phyloP scores from a whole-genome alignment of 1,140 invertebrate genomes.

The Phthorimaea operculella region DNA sequence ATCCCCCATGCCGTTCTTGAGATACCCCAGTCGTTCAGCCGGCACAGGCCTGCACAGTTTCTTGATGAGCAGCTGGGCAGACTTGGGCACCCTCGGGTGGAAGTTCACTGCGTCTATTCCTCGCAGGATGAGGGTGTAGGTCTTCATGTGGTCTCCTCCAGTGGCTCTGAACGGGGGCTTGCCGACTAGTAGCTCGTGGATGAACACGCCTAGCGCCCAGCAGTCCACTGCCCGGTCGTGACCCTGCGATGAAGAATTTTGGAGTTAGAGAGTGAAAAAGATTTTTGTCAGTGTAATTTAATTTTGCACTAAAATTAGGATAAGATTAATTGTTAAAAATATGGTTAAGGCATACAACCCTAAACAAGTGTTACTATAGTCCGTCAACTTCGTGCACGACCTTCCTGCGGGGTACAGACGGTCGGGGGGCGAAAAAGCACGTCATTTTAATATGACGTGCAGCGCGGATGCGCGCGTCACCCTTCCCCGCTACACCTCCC shows the following conservation, averaged over 20 bases:
- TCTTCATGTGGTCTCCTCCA: conserved; percentile 92
- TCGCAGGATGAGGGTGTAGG: conserved; percentile 94
- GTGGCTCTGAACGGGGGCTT: conserved; percentile 93
- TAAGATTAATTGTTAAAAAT: too few relatives aligned
- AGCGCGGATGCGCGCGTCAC: too few relatives aligned
- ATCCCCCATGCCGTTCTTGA: conserved; percentile 89
- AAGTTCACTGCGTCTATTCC: conserved; percentile 92
- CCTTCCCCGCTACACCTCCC: too few relatives aligned
- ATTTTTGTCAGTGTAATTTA: too few relatives aligned
- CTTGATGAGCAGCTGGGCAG: conserved; percentile 86
- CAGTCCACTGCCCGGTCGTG: conserved; percentile 94
- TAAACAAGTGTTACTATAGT: too few relatives aligned
- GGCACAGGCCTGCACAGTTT: conserved; percentile 90
- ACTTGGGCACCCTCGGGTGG: conserved; percentile 81
- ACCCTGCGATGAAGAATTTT: conserved; percentile 69
- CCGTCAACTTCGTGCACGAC: too few relatives aligned
- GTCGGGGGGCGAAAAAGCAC: too few relatives aligned
- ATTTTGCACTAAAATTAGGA: too few relatives aligned
- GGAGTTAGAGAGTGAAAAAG: background rate
- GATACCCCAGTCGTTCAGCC: conserved; percentile 92
- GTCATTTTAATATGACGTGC: too few relatives aligned
- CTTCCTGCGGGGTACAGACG: too few relatives aligned
- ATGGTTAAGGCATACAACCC: too few relatives aligned
- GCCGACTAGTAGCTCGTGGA: conserved; percentile 92
- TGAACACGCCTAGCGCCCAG: conserved; percentile 94